phyloP scores from a whole-genome alignment of 1,140 invertebrate genomes.

The Drosophila cardini region DNA sequence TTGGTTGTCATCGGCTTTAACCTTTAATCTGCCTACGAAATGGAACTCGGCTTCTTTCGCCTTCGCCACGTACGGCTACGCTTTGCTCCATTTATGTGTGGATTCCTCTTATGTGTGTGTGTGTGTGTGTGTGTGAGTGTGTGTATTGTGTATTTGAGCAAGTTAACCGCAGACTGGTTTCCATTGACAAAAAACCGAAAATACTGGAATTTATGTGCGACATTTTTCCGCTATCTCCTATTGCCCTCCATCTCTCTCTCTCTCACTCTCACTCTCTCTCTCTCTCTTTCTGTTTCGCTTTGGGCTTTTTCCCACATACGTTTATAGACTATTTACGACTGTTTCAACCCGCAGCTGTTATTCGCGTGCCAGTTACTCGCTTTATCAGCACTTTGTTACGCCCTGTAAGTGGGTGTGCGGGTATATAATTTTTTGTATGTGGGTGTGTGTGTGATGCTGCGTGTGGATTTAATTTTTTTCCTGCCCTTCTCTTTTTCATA shows the following conservation, averaged over 20 bases:
- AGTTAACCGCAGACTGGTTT: conserved; percentile 31
- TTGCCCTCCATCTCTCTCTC: conserved; percentile 42
- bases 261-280: conserved; percentile 30
- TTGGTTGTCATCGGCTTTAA: conserved; percentile 3
- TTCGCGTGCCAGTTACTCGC: conserved; percentile 65
- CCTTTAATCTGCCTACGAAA: conserved; percentile 12
- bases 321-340: conserved; percentile 47
- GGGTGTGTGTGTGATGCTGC: conserved; percentile 30
- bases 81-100: neutral
- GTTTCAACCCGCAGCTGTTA: conserved; percentile 49
- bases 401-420: conserved; percentile 32
- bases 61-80: neutral
- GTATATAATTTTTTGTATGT: neutral
- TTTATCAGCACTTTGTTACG: conserved; percentile 79
- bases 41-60: neutral
- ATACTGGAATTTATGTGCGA: conserved; percentile 66
- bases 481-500: conserved; percentile 9
- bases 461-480: conserved; percentile 73
- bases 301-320: conserved; percentile 31
- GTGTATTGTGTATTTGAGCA: conserved; percentile 18
- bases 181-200: conserved; percentile 44
- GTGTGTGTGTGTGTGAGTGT: neutral
- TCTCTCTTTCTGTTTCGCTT: conserved; percentile 35
- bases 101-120: too few species aligned
- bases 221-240: conserved; percentile 31